phyloP scores from a whole-genome alignment of 2,113 vertebrate genomes.

The Benitochromis conjunctus region DNA sequence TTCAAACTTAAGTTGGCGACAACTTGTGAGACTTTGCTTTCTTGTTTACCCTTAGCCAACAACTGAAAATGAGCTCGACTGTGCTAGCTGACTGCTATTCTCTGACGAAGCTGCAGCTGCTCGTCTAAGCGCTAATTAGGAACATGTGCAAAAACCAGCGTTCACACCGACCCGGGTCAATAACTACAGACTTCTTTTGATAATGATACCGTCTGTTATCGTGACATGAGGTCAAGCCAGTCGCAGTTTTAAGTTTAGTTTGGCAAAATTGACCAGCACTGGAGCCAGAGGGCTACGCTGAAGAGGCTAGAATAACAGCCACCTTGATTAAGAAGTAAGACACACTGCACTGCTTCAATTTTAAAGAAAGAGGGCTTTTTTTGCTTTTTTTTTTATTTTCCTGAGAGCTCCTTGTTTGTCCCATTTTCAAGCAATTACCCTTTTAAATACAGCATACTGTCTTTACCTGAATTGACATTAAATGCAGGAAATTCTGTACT shows the following conservation, averaged over 20 bases:
- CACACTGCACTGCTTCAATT: neutral
- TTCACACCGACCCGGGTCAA: neutral
- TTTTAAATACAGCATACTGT: neutral
- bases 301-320: neutral
- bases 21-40: neutral
- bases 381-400: neutral
- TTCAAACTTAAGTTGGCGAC: neutral
- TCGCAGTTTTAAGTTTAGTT: neutral
- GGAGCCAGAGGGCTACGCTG: neutral
- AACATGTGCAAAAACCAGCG: neutral
- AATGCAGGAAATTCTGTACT: neutral
- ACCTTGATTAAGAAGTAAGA: neutral
- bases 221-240: neutral
- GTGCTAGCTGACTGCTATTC: neutral
- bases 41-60: neutral
- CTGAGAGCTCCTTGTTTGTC: neutral
- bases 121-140: neutral
- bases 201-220: neutral
- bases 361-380: rapidly evolving
- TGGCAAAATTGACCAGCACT: neutral
- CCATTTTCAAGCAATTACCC: neutral
- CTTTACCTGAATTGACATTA: neutral
- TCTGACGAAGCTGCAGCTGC: neutral
- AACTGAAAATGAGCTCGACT: neutral
- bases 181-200: neutral